phyloP scores from a whole-genome alignment of 2,888 invertebrate species.

The Odiellus spinosus region DNA sequence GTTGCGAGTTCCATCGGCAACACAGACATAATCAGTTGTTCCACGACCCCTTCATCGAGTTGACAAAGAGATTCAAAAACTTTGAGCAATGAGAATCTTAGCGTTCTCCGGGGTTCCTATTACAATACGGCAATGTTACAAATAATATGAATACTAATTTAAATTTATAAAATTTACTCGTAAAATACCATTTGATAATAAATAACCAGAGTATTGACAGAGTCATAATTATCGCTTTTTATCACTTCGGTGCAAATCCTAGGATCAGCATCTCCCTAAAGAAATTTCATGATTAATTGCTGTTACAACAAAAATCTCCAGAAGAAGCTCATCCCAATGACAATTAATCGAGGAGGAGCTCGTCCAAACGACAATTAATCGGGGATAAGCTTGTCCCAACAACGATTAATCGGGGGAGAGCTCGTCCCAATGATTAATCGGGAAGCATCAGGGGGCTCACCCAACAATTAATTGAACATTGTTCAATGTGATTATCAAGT shows the following conservation, averaged over 20 bases:
- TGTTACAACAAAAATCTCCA: too few relatives aligned
- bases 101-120: slow-evolving; percentile 13
- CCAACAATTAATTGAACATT: too few relatives aligned
- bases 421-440: too few relatives aligned
- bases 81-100: slow-evolving; percentile 15
- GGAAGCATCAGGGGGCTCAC: too few relatives aligned
- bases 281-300: slow-evolving; percentile 23
- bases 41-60: slow-evolving; percentile 15
- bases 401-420: too few relatives aligned
- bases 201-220: slow-evolving; percentile 66
- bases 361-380: too few relatives aligned
- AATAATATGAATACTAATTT: neutral
- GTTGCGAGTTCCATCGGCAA: slow-evolving; percentile 79
- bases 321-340: too few relatives aligned
- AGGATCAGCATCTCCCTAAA: slow-evolving; percentile 77
- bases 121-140: neutral
- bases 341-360: too few relatives aligned
- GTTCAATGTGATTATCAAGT: too few relatives aligned
- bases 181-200: slow-evolving; percentile 88
- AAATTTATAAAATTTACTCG: slow-evolving; percentile 2
- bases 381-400: too few relatives aligned
- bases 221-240: slow-evolving; percentile 63
- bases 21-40: slow-evolving; percentile 57
- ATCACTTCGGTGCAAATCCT: slow-evolving; percentile 70
- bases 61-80: slow-evolving; percentile 17